Evolutionary conservation across 2,113 vertebrate species (phyloP).

Genomic region (Regulus satrapa): DNA sequence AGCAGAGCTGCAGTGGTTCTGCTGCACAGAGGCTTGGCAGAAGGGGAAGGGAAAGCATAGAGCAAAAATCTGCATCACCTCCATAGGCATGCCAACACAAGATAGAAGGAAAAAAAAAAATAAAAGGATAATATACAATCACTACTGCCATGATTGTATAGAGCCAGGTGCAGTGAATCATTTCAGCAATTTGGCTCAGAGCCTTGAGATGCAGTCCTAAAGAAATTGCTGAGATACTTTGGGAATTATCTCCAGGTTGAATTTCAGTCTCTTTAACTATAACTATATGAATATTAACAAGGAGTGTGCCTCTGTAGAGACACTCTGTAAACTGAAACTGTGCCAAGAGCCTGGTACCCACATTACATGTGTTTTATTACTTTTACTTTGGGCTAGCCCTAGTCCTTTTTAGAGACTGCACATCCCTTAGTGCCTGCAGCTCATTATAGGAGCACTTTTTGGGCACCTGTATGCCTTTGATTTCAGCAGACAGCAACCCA

Average conservation of each 20-base stretch:
- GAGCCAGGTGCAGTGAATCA: neutral
- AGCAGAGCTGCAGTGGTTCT: neutral
- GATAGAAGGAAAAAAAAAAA: no score
- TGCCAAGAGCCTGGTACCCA: neutral
- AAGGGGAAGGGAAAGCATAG: neutral
- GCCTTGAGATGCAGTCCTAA: neutral
- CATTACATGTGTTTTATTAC: accelerated
- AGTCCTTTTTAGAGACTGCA: neutral
- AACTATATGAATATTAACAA: neutral
- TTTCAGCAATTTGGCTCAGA: neutral
- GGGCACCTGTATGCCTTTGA: neutral
- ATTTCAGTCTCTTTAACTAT: neutral
- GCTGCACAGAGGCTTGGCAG: neutral
- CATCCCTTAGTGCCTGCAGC: neutral
- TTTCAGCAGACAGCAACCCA: neutral
- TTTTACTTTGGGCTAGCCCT: neutral
- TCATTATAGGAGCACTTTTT: neutral
- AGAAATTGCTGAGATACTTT: neutral
- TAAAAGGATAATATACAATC: neutral
- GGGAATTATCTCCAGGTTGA: neutral
- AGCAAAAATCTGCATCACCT: neutral
- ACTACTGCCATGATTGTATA: neutral
- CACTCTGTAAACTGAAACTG: neutral
- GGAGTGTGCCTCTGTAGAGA: neutral
- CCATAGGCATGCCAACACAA: neutral